Percentiles rank a stretch among this genome's conserved stretches.
phyloP scores from a whole-genome alignment of 2,113 vertebrate species.

The Macrotis lagotis region DNA sequence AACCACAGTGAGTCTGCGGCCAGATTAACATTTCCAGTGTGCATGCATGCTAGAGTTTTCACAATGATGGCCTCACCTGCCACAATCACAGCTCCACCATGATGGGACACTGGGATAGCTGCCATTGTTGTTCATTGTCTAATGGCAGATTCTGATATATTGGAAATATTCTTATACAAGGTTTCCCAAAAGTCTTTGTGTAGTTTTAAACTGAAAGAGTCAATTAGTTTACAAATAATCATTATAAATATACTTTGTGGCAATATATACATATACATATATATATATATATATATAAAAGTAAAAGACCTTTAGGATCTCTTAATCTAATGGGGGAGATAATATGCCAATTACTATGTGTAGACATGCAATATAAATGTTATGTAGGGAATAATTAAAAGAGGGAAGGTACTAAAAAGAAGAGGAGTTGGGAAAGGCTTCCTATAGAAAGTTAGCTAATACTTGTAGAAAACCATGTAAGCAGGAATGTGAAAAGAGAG shows the following conservation, averaged over 20 bases:
- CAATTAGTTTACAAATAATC: not conserved
- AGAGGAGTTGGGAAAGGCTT: not conserved
- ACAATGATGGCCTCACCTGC: not conserved
- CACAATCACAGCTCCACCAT: not conserved
- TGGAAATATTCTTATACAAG: not conserved
- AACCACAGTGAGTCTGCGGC: not conserved
- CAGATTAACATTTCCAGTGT: not conserved
- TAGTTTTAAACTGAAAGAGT: not conserved
- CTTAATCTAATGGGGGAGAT: not conserved
- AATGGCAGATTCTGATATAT: not conserved
- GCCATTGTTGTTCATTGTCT: not conserved
- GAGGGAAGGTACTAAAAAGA: not conserved
- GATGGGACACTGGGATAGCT: not conserved
- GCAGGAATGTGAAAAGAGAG: not conserved
- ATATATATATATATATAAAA: not conserved
- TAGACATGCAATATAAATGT: not conserved
- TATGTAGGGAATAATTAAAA: not conserved
- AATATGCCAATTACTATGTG: not conserved
- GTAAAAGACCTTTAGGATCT: not conserved
- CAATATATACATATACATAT: not conserved
- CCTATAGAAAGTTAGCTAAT: not conserved
- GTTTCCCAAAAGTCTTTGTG: not conserved
- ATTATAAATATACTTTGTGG: not conserved
- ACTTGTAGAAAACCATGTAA: not conserved
- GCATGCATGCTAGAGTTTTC: not conserved